Conservation (phyloP, 2,888 invertebrate species). For the Conchocele bisecta region DNA sequence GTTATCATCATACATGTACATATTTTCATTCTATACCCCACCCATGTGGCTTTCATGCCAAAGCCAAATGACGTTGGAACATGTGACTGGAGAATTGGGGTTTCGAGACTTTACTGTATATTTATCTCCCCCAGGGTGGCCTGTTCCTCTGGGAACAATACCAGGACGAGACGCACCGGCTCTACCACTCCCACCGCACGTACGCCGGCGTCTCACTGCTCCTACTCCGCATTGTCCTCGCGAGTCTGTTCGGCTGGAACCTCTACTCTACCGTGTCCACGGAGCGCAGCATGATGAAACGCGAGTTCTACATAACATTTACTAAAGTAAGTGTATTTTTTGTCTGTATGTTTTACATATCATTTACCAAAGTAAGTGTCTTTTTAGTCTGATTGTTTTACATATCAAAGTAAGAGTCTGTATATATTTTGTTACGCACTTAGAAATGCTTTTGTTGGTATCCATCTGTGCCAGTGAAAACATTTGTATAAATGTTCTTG, state of each 20-base stretch:
- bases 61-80: too few relatives aligned
- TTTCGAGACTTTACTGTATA: not conserved
- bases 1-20: too few relatives aligned
- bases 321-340: too few relatives aligned
- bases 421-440: too few relatives aligned
- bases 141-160: conserved; percentile 80
- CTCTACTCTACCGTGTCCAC: conserved; percentile 69
- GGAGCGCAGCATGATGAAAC: conserved; percentile 76
- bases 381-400: too few relatives aligned
- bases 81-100: too few relatives aligned
- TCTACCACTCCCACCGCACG: conserved; percentile 77
- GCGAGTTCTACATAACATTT: conserved; percentile 78
- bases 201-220: conserved; percentile 74
- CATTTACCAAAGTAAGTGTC: conserved; percentile 80
- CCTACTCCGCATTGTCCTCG: conserved; percentile 73
- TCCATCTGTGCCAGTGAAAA: too few relatives aligned
- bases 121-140: conserved; percentile 65
- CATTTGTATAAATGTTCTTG: too few relatives aligned
- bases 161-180: conserved; percentile 72
- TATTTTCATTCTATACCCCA: too few relatives aligned
- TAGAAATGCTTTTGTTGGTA: too few relatives aligned
- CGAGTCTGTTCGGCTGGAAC: conserved; percentile 77
- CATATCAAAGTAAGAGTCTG: conserved; percentile 78
- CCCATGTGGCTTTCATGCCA: too few relatives aligned
- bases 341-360: conserved; percentile 78